Conservation (phyloP, 2,113 vertebrate genomes). For the Lepidiolamprologus cunningtoni region DNA sequence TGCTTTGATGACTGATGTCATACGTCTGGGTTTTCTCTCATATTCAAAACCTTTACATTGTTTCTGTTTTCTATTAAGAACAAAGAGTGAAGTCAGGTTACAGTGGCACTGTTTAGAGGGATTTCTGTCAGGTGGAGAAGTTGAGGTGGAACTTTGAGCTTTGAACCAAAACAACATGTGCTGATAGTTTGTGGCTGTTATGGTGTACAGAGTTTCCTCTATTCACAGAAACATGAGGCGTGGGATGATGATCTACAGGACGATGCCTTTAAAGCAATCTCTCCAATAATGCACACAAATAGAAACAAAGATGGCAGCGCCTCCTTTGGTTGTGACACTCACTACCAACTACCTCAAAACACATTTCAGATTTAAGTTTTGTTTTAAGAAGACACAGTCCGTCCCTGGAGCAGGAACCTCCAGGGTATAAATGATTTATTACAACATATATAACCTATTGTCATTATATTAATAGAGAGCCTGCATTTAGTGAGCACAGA, state of each 20-base stretch:
- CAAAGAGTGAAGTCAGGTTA: not conserved
- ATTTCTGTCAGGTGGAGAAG: not conserved
- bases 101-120: not conserved
- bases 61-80: not conserved
- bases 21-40: not conserved
- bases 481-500: not conserved
- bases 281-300: not conserved
- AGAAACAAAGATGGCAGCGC: not conserved
- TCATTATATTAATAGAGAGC: not conserved
- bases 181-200: not conserved
- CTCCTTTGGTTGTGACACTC: not conserved
- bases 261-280: not conserved
- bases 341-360: not conserved
- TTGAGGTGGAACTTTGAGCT: not conserved
- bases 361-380: not conserved
- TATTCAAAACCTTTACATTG: not conserved
- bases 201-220: not conserved
- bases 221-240: accelerated
- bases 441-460: not conserved
- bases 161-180: not conserved
- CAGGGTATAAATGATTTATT: not conserved
- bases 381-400: not conserved
- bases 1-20: not conserved
- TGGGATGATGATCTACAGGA: not conserved
- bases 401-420: not conserved